Evolutionary conservation across 2,888 invertebrate genomes (phyloP).

Genomic region (Drosophila colorata): DNA sequence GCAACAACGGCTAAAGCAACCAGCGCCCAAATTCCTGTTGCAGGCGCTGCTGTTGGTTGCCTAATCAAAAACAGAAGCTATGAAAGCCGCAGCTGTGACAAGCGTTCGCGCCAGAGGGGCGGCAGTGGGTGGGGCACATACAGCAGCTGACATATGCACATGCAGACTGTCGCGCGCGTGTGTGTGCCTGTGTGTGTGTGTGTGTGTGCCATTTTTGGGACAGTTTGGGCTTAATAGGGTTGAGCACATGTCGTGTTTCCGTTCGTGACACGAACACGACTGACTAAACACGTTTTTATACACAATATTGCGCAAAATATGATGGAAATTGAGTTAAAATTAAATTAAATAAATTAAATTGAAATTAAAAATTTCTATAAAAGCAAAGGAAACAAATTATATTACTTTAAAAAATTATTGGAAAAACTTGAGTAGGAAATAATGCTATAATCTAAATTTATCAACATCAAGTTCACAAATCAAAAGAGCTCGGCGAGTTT

Average conservation of each 20-base stretch:
- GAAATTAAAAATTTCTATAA: too few relatives aligned
- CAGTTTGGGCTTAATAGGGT: neutral
- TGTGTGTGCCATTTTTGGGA: conserved; percentile 12
- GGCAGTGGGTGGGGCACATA: neutral
- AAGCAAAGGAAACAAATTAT: too few relatives aligned
- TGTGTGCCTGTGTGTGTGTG: conserved; percentile 14
- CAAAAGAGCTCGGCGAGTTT: too few relatives aligned
- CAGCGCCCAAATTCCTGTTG: neutral
- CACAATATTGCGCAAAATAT: too few relatives aligned
- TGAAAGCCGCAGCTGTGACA: conserved; percentile 74
- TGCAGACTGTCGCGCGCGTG: conserved; percentile 15
- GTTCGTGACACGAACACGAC: neutral
- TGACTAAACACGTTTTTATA: too few relatives aligned
- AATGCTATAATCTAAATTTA: too few relatives aligned
- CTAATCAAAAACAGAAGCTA: conserved; percentile 79
- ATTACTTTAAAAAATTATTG: too few relatives aligned
- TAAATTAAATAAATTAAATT: too few relatives aligned
- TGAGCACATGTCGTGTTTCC: neutral
- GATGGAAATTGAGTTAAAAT: too few relatives aligned
- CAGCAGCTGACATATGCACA: conserved; percentile 46
- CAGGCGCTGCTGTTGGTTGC: conserved; percentile 34
- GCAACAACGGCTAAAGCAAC: conserved; percentile 7
- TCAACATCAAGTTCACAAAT: too few relatives aligned
- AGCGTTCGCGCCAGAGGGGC: conserved; percentile 10
- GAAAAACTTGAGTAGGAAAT: too few relatives aligned